These are phyloP conservation scores for Coendou prehensilis DNA, from an alignment of 2,797 vertebrate genomes.

Conservation along the genomic window DNA sequence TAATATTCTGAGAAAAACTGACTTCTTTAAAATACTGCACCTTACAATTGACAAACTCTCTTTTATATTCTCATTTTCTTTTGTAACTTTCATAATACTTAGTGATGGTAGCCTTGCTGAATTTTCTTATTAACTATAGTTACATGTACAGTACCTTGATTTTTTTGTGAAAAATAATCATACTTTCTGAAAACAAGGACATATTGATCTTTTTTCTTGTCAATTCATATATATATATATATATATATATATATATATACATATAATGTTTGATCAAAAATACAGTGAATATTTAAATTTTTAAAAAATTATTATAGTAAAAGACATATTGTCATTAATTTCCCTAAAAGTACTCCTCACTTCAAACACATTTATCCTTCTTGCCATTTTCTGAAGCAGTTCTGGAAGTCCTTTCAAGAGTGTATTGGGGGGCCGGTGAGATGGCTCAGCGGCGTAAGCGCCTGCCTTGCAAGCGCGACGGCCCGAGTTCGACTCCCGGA, in stretches of 20 bases:
- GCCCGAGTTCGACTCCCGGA: too few relatives aligned
- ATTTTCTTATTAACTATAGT: not conserved
- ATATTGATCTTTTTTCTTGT: not conserved
- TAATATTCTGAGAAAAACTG: not conserved
- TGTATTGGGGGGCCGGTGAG: not conserved
- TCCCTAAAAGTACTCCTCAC: not conserved
- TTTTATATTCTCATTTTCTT: not conserved
- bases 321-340: not conserved
- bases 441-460: too few relatives aligned
- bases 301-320: not conserved
- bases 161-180: not conserved
- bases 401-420: not conserved
- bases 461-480: too few relatives aligned
- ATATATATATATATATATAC: not conserved
- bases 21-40: conserved; percentile 1
- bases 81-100: not conserved
- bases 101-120: not conserved
- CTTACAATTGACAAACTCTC: not conserved
- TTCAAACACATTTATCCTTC: not conserved
- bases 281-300: not conserved
- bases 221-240: not conserved
- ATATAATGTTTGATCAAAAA: not conserved
- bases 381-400: not conserved
- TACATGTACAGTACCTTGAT: not conserved
- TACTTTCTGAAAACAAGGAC: not conserved